Conservation (phyloP, 2,888 invertebrate genomes). For the Tiliacea citrago region DNA sequence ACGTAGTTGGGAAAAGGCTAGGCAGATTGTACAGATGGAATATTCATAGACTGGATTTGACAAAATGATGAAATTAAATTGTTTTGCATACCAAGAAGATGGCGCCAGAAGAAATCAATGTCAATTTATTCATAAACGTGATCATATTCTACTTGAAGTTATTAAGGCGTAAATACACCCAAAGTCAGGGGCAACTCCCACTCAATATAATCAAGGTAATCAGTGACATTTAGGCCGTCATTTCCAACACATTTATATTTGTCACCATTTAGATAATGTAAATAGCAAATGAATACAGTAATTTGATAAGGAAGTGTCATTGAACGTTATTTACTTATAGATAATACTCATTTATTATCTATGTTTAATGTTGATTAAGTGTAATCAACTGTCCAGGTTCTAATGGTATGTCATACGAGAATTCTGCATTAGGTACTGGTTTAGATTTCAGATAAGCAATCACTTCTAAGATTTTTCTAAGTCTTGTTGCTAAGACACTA, state of each 20-base stretch:
- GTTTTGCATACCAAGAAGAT: background rate
- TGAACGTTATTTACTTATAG: constrained; percentile 74
- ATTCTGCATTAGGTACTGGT: constrained; percentile 12
- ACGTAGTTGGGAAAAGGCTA: too few species aligned
- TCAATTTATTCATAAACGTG: constrained; percentile 34
- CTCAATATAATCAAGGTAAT: constrained; percentile 56
- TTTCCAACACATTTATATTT: constrained; percentile 59
- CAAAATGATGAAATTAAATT: background rate
- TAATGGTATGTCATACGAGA: constrained; percentile 11
- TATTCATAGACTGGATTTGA: background rate
- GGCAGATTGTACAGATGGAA: background rate
- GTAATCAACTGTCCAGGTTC: constrained; percentile 21
- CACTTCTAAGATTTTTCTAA: background rate
- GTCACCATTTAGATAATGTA: constrained; percentile 64
- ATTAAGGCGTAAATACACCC: constrained; percentile 16
- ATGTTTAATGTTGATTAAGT: constrained; percentile 56
- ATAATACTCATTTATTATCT: constrained; percentile 67
- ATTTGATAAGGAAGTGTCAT: constrained; percentile 75
- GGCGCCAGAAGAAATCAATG: background rate
- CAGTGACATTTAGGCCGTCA: constrained; percentile 55
- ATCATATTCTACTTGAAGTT: constrained; percentile 3
- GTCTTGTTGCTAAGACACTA: background rate
- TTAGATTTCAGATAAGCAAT: constrained; percentile 1
- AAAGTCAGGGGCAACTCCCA: constrained; percentile 47
- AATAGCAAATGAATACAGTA: constrained; percentile 67